These are phyloP conservation scores for Vesta saturnalis DNA, from an alignment of 2,888 invertebrate species.

Conservation along the genomic window DNA sequence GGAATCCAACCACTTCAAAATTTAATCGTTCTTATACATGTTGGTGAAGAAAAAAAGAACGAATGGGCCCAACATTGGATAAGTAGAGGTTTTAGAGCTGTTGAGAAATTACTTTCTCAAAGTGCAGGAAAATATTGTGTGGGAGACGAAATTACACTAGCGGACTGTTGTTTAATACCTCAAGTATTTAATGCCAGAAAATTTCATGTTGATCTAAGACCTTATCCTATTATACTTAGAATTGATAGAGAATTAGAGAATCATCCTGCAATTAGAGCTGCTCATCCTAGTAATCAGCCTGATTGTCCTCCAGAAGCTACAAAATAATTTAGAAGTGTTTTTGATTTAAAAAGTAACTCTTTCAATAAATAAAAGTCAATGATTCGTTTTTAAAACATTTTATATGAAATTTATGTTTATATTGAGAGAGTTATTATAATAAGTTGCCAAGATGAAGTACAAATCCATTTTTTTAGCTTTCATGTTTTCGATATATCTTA, in stretches of 20 bases:
- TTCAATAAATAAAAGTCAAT: background rate
- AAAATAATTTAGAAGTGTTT: slow-evolving; percentile 68
- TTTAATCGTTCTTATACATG: slow-evolving; percentile 84
- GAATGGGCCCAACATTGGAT: slow-evolving; percentile 97
- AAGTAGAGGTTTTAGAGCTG: slow-evolving; percentile 85
- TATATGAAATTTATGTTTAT: background rate
- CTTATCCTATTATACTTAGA: slow-evolving; percentile 88
- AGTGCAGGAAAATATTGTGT: slow-evolving; percentile 93
- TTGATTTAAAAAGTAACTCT: slow-evolving; percentile 12
- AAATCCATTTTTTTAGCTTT: background rate
- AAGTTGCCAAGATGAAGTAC: slow-evolving; percentile 7
- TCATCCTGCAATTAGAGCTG: slow-evolving; percentile 90
- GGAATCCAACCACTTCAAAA: slow-evolving; percentile 98
- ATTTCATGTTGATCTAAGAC: slow-evolving; percentile 91
- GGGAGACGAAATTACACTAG: slow-evolving; percentile 92
- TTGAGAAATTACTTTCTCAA: slow-evolving; percentile 85
- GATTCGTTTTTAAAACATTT: background rate
- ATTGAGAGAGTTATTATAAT: background rate
- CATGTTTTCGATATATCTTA: background rate
- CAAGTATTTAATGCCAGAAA: slow-evolving; percentile 95
- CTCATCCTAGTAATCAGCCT: slow-evolving; percentile 92
- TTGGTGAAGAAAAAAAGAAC: slow-evolving; percentile 88
- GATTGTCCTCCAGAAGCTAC: slow-evolving; percentile 93
- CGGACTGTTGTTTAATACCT: slow-evolving; percentile 95
- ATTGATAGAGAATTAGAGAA: slow-evolving; percentile 87